These are phyloP conservation scores for Pollenia griseotomentosa DNA, from an alignment of 2,888 invertebrate species.

Conservation along the genomic window DNA sequence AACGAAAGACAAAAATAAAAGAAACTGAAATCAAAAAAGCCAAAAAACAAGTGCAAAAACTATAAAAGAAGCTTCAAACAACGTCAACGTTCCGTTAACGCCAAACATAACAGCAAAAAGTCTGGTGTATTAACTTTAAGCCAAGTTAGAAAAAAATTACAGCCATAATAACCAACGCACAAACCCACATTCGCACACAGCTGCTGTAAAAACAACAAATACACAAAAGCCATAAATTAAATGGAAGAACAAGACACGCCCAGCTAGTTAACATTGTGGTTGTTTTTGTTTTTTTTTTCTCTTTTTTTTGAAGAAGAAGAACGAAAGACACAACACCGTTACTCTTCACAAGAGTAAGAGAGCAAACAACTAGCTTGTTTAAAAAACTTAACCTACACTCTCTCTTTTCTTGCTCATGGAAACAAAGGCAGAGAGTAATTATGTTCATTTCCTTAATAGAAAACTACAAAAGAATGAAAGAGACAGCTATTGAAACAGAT, in stretches of 20 bases:
- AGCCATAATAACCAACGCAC: constrained; percentile 37
- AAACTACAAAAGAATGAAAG: not conserved
- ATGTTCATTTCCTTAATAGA: not conserved
- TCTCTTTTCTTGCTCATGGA: not conserved
- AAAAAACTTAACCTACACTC: not conserved
- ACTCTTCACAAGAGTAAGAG: constrained; percentile 18
- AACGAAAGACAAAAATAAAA: not conserved
- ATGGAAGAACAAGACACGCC: constrained; percentile 63
- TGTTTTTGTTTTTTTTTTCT: constrained; percentile 13
- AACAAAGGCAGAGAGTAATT: not conserved
- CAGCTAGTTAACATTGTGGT: constrained; percentile 49
- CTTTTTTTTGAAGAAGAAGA: not conserved
- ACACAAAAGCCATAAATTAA: constrained; percentile 63
- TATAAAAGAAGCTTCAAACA: constrained; percentile 15
- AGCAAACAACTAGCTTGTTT: not conserved
- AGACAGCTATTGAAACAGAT: not conserved
- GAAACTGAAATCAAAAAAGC: not conserved
- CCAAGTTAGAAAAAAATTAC: constrained; percentile 41
- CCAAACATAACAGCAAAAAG: constrained; percentile 12
- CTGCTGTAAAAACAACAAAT: not conserved
- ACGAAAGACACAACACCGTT: constrained; percentile 25
- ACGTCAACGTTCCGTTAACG: constrained; percentile 55
- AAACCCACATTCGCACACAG: not conserved
- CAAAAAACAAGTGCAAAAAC: constrained; percentile 50
- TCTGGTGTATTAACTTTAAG: constrained; percentile 42